phyloP scores from a whole-genome alignment of 2,888 invertebrate species.

The Limnephilus marmoratus region DNA sequence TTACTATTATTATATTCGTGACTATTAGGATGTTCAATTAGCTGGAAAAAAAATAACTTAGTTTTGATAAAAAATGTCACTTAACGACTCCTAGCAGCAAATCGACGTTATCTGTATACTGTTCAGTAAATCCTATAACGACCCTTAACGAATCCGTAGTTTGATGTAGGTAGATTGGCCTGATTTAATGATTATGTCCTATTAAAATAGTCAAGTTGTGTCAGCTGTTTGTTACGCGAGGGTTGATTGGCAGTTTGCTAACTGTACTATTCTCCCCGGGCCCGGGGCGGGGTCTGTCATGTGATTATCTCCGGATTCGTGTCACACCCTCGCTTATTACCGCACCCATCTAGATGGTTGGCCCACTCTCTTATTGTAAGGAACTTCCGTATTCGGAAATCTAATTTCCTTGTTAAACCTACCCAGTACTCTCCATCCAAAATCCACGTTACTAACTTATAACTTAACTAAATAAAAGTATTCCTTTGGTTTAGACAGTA shows the following conservation, averaged over 20 bases:
- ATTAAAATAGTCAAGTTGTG: conserved; percentile 10
- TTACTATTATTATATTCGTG: too few relatives aligned
- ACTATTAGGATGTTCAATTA: too few relatives aligned
- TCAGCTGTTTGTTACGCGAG: neutral
- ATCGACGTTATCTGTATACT: too few relatives aligned
- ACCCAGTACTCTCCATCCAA: neutral
- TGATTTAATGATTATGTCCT: neutral
- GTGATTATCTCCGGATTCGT: conserved; percentile 9
- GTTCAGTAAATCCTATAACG: neutral
- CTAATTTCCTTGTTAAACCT: neutral
- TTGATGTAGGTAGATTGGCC: neutral
- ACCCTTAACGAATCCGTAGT: neutral
- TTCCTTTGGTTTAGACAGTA: neutral
- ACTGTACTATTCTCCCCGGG: neutral
- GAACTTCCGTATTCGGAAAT: neutral
- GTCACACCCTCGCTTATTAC: neutral
- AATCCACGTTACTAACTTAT: neutral
- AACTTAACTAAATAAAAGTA: neutral
- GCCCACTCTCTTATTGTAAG: neutral
- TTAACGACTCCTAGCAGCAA: too few relatives aligned
- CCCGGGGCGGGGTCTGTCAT: neutral
- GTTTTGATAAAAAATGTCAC: too few relatives aligned
- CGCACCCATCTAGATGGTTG: neutral
- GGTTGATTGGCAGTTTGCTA: conserved; percentile 34
- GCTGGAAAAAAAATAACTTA: too few relatives aligned